Conservation (phyloP, 2,113 vertebrate species). For the Rhinolophus sinicus region DNA sequence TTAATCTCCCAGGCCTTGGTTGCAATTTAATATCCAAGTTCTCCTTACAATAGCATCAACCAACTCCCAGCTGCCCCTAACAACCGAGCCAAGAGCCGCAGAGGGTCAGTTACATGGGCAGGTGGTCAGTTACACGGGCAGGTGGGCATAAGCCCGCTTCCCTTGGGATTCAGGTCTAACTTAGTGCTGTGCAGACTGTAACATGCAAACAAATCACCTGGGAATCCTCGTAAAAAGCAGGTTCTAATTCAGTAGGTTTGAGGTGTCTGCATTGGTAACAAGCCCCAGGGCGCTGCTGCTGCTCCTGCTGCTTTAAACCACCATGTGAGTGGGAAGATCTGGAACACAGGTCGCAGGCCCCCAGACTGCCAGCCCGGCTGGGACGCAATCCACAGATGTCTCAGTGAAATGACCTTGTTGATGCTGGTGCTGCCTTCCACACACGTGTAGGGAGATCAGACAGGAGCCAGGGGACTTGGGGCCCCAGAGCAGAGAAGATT, state of each 20-base stretch:
- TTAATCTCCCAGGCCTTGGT: constrained; percentile 38
- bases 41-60: constrained; percentile 57
- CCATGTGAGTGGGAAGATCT: background rate
- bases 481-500: background rate
- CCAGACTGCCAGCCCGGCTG: background rate
- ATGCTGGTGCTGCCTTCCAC: background rate
- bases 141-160: background rate
- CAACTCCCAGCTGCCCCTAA: constrained; percentile 59
- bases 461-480: background rate
- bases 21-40: constrained; percentile 76
- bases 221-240: constrained; percentile 39
- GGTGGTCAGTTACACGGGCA: background rate
- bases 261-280: background rate
- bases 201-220: constrained; percentile 7
- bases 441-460: background rate
- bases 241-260: constrained; percentile 13
- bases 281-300: background rate
- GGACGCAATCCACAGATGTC: background rate
- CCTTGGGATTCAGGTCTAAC: constrained; percentile 31
- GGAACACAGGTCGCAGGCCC: background rate
- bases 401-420: background rate
- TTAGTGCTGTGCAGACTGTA: constrained; percentile 1
- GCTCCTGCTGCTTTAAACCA: background rate
- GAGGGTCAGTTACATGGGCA: constrained; percentile 60
- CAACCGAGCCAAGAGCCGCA: background rate